Percentiles rank a stretch among this genome's conserved stretches.
Conservation (phyloP, 1,140 invertebrate species). For the Orius laevigatus region DNA sequence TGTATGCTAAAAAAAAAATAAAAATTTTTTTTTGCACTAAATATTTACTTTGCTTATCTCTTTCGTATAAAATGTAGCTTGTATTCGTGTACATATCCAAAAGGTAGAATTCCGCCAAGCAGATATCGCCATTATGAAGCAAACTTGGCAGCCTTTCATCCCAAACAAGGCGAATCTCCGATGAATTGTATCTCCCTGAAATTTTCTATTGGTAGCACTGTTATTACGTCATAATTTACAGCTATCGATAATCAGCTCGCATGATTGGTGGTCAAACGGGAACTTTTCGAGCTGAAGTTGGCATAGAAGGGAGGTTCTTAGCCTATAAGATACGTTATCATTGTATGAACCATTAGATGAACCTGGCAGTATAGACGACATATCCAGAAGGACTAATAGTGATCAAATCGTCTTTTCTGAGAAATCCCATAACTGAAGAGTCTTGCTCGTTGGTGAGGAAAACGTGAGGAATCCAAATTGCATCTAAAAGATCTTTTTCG, state of each 20-base stretch:
- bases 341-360: conserved; percentile 5
- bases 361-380: conserved; percentile 50
- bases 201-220: not conserved
- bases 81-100: conserved; percentile 28
- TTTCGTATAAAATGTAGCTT: not conserved
- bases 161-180: conserved; percentile 55
- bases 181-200: conserved; percentile 59
- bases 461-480: conserved; percentile 62
- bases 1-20: conserved; percentile 22
- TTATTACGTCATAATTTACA: conserved; percentile 38
- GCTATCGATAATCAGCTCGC: conserved; percentile 57
- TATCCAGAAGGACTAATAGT: conserved; percentile 55
- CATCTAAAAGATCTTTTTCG: conserved; percentile 44
- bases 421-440: conserved; percentile 39
- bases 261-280: conserved; percentile 65
- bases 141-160: conserved; percentile 46
- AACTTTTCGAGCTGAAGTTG: conserved; percentile 71
- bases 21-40: not conserved
- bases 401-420: conserved; percentile 52
- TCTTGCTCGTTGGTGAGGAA: conserved; percentile 62
- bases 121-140: conserved; percentile 50
- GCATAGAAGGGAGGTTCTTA: conserved; percentile 59
- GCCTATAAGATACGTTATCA: conserved; percentile 28
- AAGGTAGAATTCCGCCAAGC: conserved; percentile 60
- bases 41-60: too few species aligned